Evolutionary conservation across 1,140 invertebrate genomes (phyloP).

Genomic region (Zaprionus kolodkinae): DNA sequence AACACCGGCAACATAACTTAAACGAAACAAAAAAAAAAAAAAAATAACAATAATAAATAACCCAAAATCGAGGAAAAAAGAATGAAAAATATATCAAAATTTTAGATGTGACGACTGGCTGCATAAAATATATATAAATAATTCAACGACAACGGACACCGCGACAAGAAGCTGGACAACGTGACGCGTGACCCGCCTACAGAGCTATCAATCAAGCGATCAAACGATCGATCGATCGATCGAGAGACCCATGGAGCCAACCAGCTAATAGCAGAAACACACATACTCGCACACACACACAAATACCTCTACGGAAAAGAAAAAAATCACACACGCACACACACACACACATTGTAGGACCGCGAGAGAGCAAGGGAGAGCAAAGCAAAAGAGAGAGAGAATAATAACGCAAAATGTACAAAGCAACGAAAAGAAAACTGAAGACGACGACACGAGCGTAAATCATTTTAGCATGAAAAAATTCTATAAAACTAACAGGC

Average conservation of each 20-base stretch:
- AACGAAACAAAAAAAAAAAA: constrained; percentile 34
- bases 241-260: constrained; percentile 28
- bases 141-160: constrained; percentile 60
- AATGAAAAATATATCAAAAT: constrained; percentile 19
- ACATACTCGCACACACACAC: constrained; percentile 5
- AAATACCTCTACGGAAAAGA: constrained; percentile 20
- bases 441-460: constrained; percentile 80
- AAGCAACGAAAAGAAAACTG: constrained; percentile 78
- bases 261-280: constrained; percentile 31
- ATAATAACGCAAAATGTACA: constrained; percentile 65
- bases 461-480: constrained; percentile 83
- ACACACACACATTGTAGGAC: background rate
- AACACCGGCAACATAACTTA: constrained; percentile 41
- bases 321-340: constrained; percentile 13
- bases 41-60: constrained; percentile 14
- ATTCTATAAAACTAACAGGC: constrained; percentile 84
- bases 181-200: constrained; percentile 77
- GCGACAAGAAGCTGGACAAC: constrained; percentile 51
- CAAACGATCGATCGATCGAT: constrained; percentile 39
- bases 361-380: constrained; percentile 13
- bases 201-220: constrained; percentile 74
- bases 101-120: constrained; percentile 52
- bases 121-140: constrained; percentile 71
- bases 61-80: constrained; percentile 13
- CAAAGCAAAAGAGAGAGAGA: constrained; percentile 27